Evolutionary conservation across 2,113 vertebrate genomes (phyloP), one percentile per base, ranked within the genome.

Genomic region (Dendrocopos noguchii): DNA sequence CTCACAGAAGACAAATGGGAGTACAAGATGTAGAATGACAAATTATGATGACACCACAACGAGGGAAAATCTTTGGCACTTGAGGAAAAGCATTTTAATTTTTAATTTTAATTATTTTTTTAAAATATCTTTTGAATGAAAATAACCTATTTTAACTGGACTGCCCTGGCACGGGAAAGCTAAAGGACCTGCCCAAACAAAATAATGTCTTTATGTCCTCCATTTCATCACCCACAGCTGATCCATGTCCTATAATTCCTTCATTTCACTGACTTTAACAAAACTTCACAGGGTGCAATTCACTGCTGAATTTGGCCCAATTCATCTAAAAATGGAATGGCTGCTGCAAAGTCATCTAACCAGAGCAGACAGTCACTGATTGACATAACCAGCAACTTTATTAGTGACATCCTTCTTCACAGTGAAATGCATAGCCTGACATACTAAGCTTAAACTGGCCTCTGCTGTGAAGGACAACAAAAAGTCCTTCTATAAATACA

Each of bases 1-100:
- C 25, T 77, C 29, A 42, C 25, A 44, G n/a, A 66, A 66, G 7
- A 82, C 19, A 95, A 84, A 78, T 9, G 8, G 36, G 47, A 90
- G 19, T 5, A 68, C 10, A 78, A 74, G 22, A 57, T 0, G 4
- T 13, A 70, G 36, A 63, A 80, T 0, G 0, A 63, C 19, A 66
- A 77, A 73, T 42, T 64, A 39, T 11, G 8, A 15, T 42, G 61
- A 46, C 20, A 66, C 25, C 29, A 50, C 7, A 29, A 8, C 47
- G 24, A 88, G 57, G 25, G 1, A 61, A 79, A 72, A 77, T 16
- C 3, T 78, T 73, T 28, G 11, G 25, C 60, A 6, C 28, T 74
- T 66, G 24, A 81, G 16, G 12, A 65, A 91, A 72, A 60, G 39
- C 14, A 11, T 42, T 67, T 87, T 44, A 2, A 2, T 29, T 61